These are phyloP conservation scores for Cerceris rybyensis DNA, from an alignment of 2,888 invertebrate genomes.

Conservation along the genomic window DNA sequence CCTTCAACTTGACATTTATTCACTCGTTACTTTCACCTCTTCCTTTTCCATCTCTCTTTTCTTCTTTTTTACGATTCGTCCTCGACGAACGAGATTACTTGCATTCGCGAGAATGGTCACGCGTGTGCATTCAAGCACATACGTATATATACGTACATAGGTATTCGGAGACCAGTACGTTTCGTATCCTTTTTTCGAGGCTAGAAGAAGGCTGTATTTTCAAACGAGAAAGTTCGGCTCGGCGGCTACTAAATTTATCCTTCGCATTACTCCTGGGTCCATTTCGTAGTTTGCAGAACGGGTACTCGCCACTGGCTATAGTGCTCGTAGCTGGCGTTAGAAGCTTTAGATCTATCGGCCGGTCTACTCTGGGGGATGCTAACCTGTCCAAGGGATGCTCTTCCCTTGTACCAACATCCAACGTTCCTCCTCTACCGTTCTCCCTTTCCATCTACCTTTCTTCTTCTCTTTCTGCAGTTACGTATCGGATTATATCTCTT, in stretches of 20 bases:
- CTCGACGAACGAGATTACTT: too few species aligned
- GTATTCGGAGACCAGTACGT: background rate
- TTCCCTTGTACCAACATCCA: constrained; percentile 55
- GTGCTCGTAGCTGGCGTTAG: constrained; percentile 50
- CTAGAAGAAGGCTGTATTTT: constrained; percentile 56
- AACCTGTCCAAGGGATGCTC: constrained; percentile 67
- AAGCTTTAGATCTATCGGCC: constrained; percentile 71
- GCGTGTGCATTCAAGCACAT: background rate
- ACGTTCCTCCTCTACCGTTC: constrained; percentile 27
- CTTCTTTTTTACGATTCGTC: too few species aligned
- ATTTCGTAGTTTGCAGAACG: constrained; percentile 65
- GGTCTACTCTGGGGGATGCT: constrained; percentile 71
- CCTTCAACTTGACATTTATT: background rate
- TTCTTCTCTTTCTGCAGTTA: constrained; percentile 41
- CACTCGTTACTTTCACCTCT: background rate
- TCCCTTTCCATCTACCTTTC: constrained; percentile 39
- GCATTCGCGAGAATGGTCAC: background rate
- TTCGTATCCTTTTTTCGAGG: constrained; percentile 17
- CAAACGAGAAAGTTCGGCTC: constrained; percentile 50
- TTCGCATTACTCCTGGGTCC: constrained; percentile 69
- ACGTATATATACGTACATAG: background rate
- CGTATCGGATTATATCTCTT: constrained; percentile 67
- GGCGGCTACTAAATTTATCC: constrained; percentile 67
- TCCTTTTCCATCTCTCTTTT: background rate
- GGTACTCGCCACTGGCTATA: constrained; percentile 46